Evolutionary conservation across 2,888 invertebrate genomes (phyloP).

Genomic region (Drosophila formosana): DNA sequence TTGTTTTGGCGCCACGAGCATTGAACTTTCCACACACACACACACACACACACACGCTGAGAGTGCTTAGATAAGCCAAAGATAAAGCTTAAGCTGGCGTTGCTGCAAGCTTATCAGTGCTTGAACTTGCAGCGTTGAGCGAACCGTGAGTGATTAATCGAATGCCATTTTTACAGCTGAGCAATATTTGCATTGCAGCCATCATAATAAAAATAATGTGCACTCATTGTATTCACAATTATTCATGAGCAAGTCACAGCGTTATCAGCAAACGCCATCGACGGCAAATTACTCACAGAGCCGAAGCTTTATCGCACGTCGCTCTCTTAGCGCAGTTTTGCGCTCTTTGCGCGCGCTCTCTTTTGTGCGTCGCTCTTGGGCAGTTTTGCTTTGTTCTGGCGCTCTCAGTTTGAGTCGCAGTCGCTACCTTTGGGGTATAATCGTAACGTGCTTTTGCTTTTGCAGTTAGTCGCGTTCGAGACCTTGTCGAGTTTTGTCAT

Average conservation of each 20-base stretch:
- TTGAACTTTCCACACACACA: constrained; percentile 61
- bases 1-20: constrained; percentile 54
- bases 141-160: background rate
- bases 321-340: constrained; percentile 23
- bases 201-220: background rate
- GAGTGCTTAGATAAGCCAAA: constrained; percentile 15
- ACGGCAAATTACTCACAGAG: constrained; percentile 28
- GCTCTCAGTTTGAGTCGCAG: constrained; percentile 26
- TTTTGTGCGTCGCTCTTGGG: background rate
- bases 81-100: constrained; percentile 22
- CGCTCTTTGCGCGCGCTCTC: background rate
- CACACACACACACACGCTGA: no score
- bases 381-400: background rate
- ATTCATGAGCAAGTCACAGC: background rate
- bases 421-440: constrained; percentile 83
- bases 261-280: constrained; percentile 32
- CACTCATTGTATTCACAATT: background rate
- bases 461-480: constrained; percentile 86
- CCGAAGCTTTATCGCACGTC: constrained; percentile 15
- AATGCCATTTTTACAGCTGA: background rate
- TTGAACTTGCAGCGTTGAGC: constrained; percentile 53
- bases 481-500: constrained; percentile 86
- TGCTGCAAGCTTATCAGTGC: constrained; percentile 61
- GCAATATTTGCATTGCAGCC: constrained; percentile 1
- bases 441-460: constrained; percentile 84